These are phyloP conservation scores for Equus quagga DNA, from an alignment of 2,113 vertebrate genomes.

Conservation along the genomic window DNA sequence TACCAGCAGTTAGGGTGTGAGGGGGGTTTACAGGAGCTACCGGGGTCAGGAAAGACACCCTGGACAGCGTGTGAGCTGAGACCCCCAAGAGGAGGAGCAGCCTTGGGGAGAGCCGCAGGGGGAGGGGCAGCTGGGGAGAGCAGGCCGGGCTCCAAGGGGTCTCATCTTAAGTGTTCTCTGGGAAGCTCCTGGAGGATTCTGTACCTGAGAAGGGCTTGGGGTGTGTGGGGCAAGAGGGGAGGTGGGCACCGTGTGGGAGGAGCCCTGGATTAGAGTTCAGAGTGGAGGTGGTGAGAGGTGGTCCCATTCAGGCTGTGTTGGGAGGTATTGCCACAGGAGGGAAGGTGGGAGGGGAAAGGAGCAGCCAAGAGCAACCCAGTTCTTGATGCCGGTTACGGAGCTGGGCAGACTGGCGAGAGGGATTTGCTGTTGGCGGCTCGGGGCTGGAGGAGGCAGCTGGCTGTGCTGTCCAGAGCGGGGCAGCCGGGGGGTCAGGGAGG, in stretches of 20 bases:
- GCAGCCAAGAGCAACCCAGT: too few relatives aligned
- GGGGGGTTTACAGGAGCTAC: not conserved
- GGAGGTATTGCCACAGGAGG: not conserved
- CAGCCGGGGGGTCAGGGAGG: not conserved
- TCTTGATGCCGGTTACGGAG: not conserved
- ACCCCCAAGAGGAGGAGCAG: not conserved
- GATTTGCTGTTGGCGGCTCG: not conserved
- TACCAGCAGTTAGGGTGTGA: accelerated
- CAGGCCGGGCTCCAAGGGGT: not conserved
- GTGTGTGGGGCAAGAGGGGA: too few relatives aligned
- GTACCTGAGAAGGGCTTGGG: not conserved
- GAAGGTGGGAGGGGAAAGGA: accelerated
- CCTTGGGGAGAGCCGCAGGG: not conserved
- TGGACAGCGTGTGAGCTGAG: not conserved
- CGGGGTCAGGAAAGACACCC: not conserved
- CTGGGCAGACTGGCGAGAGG: accelerated
- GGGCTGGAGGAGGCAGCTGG: not conserved
- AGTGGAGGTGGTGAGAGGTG: not conserved
- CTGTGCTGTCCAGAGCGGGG: not conserved
- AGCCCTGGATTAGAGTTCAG: too few relatives aligned
- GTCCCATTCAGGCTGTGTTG: too few relatives aligned
- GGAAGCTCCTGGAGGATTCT: not conserved
- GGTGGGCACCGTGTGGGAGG: not conserved
- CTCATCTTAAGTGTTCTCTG: not conserved
- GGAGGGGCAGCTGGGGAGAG: too few relatives aligned